Base-by-base conservation (phyloP, 1,140 invertebrate genomes). In the Drosophila sechellia region DNA sequence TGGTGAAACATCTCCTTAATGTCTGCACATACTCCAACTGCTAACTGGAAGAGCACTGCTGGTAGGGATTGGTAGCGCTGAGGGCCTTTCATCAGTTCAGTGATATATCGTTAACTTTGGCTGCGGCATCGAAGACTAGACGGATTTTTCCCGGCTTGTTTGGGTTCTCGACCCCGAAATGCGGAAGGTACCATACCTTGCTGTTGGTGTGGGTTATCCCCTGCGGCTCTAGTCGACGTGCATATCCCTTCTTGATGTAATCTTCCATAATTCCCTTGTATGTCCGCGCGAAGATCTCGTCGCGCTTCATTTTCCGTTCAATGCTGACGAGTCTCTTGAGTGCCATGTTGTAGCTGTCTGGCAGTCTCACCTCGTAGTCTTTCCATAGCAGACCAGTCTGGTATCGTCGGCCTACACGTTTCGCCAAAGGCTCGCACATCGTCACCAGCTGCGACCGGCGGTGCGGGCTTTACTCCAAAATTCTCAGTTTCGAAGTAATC, bases 141-240 rank as follows among this genome's bases (percentile, higher is more conserved):
- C 20, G 20, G 20, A 22, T 22, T 22, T 22, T 22, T 22, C 2
- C 20, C 2, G 20, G 20, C 20, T 22, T 22, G 20, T 22, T 22
- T 22, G 53, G 53, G 35, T 53, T 39, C 5, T 37, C 5, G 34
- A 34, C 10, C 50, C 5, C 20, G 12, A 53, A 53, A 12, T 53
- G 50, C 20, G 50, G 34, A 17, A 53, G 34, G n/a, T 55, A 55
- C 53, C 37, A 55, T 4, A 42, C 3, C 15, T 20, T 37, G 20
- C 20, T 2, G 20, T 22, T 22, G 20, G 20, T 22, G 20, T 22
- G 20, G 20, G 20, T 3, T 22, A 22, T 22, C 2, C 20, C 42
- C 42, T 45, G 42, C 5, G 10, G 42, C 42, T 20, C 42, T 20
- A 45, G 42, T 45, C 17, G 20, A 4, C 35, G 17, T n/a, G 17